These are phyloP conservation scores for Conistra vaccinii DNA, from an alignment of 2,888 invertebrate genomes.

Conservation along the genomic window DNA sequence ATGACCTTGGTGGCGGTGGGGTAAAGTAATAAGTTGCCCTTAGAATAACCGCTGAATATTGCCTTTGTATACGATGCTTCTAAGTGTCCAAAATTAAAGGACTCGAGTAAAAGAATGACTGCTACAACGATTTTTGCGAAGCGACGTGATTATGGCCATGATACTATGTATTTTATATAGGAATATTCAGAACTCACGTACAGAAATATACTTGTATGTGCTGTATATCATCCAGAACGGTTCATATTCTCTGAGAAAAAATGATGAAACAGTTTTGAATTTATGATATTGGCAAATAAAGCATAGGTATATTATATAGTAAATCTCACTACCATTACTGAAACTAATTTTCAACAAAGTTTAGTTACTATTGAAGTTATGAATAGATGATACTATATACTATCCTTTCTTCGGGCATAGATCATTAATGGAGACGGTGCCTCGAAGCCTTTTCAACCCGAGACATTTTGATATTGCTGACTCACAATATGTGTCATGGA, in stretches of 20 bases:
- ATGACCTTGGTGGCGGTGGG: conserved; percentile 40
- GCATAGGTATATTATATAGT: background rate
- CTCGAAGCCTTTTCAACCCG: conserved; percentile 36
- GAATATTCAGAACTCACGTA: background rate
- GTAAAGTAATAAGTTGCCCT: conserved; percentile 34
- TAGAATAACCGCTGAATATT: conserved; percentile 41
- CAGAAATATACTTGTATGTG: background rate
- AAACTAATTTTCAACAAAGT: conserved; percentile 5
- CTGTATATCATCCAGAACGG: background rate
- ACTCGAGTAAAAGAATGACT: conserved; percentile 14
- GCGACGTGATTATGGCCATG: background rate
- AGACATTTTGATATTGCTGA: conserved; percentile 47
- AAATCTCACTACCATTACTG: background rate
- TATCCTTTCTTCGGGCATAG: conserved; percentile 29
- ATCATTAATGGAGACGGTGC: conserved; percentile 36
- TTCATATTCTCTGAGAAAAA: background rate
- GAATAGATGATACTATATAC: conserved; percentile 1
- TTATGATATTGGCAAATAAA: background rate
- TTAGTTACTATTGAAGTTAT: conserved; percentile 20
- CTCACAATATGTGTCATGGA: conserved; percentile 43
- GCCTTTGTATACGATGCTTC: conserved; percentile 6
- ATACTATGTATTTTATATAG: background rate
- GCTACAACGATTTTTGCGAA: background rate
- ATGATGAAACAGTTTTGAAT: background rate
- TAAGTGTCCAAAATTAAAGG: conserved; percentile 33